A percentile compares a stretch with the other conserved stretches of the same genome.
Evolutionary conservation across 2,888 invertebrate species (phyloP).

Genomic region (Sphecodes monilicornis): DNA sequence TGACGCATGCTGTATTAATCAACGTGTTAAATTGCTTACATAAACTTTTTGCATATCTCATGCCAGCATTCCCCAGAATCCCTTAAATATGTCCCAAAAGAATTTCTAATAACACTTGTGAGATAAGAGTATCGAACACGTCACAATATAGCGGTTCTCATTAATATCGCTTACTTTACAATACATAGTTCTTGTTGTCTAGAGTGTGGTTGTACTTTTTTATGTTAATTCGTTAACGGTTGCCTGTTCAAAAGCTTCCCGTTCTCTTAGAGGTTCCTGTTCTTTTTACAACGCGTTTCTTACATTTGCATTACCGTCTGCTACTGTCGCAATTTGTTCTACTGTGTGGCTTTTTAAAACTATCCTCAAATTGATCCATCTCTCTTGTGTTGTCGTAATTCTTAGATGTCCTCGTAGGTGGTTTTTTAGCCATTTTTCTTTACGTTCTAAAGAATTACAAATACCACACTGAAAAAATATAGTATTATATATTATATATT

Average conservation of each 20-base stretch:
- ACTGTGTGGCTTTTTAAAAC: neutral
- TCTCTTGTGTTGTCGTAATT: neutral
- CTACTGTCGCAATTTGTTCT: neutral
- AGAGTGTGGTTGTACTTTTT: neutral
- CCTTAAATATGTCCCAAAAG: neutral
- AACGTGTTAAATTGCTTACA: constrained; percentile 1
- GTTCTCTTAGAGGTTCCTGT: neutral
- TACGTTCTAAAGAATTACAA: neutral
- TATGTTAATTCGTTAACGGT: neutral
- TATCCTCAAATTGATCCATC: neutral
- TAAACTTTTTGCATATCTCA: neutral
- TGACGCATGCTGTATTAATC: neutral
- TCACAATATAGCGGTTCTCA: neutral
- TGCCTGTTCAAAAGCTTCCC: neutral
- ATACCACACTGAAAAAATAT: no score
- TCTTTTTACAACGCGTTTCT: neutral
- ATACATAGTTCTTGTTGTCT: neutral
- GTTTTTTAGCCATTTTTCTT: neutral
- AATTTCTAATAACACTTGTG: neutral
- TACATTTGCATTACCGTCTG: constrained; percentile 2
- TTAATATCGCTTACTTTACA: neutral
- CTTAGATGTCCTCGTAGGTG: neutral
- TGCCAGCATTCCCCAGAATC: neutral
- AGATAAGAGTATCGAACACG: neutral
- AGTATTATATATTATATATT: no score